Conservation (phyloP, 2,888 invertebrate genomes). For the Lithophane semibrunnea region DNA sequence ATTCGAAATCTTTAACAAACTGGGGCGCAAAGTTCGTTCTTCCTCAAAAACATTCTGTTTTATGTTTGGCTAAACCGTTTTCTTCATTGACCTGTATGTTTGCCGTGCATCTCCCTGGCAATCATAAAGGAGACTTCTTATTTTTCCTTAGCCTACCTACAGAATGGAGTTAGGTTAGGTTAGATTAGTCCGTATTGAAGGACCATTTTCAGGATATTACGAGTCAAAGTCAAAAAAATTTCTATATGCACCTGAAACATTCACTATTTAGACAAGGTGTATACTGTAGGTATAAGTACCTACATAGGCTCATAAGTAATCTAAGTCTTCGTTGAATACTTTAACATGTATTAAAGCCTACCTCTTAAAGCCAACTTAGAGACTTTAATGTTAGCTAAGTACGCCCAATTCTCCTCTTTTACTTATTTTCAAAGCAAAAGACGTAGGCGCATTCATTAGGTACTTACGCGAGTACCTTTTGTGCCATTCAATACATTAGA, state of each 20-base stretch:
- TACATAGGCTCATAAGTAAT: too few species aligned
- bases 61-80: too few species aligned
- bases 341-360: not conserved
- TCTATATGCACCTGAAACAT: too few species aligned
- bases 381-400: conserved; percentile 5
- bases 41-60: not conserved
- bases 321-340: not conserved
- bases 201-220: not conserved
- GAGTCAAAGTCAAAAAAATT: too few species aligned
- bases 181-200: not conserved
- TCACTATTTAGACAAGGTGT: too few species aligned
- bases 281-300: not conserved
- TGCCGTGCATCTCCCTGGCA: not conserved
- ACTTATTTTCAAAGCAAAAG: not conserved
- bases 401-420: not conserved
- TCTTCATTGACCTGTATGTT: conserved; percentile 23
- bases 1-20: not conserved
- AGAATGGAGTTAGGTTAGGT: too few species aligned
- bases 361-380: not conserved
- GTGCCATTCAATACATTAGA: conserved; percentile 34
- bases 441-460: conserved; percentile 22
- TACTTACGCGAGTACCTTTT: conserved; percentile 17
- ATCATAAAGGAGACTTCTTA: conserved; percentile 7
- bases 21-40: not conserved
- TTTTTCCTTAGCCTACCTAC: not conserved